These are phyloP conservation scores for Rotaria sp. DNA, from an alignment of 2,888 invertebrate species.

Conservation along the genomic window DNA sequence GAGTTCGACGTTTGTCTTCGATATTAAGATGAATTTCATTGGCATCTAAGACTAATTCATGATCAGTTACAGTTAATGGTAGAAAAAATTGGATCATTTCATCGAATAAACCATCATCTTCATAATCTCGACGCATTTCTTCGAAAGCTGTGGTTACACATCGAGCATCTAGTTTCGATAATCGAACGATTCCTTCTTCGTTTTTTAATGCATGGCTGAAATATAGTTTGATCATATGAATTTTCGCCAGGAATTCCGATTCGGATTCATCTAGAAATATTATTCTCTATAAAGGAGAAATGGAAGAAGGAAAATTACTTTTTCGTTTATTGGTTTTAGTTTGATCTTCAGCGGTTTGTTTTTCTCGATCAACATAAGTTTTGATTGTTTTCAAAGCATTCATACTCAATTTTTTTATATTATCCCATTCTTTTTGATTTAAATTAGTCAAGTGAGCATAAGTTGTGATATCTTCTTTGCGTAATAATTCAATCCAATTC, in stretches of 20 bases:
- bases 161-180: neutral
- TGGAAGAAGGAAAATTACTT: too few relatives aligned
- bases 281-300: too few relatives aligned
- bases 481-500: neutral
- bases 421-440: conserved; percentile 20
- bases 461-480: neutral
- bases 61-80: neutral
- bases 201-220: neutral
- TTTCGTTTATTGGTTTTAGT: neutral
- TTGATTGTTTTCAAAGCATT: too few relatives aligned
- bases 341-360: neutral
- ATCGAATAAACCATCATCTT: neutral
- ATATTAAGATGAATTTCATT: too few relatives aligned
- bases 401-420: too few relatives aligned
- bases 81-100: neutral
- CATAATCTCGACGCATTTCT: conserved; percentile 2
- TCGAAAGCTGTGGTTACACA: neutral
- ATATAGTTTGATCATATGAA: conserved; percentile 12
- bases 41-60: neutral
- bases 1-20: too few relatives aligned
- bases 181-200: neutral
- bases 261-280: too few relatives aligned
- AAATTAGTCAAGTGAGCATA: neutral
- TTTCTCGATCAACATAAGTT: too few relatives aligned
- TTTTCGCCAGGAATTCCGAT: neutral